Evolutionary conservation across 2,113 vertebrate species (phyloP).

Genomic region (Xiphophorus couchianus): DNA sequence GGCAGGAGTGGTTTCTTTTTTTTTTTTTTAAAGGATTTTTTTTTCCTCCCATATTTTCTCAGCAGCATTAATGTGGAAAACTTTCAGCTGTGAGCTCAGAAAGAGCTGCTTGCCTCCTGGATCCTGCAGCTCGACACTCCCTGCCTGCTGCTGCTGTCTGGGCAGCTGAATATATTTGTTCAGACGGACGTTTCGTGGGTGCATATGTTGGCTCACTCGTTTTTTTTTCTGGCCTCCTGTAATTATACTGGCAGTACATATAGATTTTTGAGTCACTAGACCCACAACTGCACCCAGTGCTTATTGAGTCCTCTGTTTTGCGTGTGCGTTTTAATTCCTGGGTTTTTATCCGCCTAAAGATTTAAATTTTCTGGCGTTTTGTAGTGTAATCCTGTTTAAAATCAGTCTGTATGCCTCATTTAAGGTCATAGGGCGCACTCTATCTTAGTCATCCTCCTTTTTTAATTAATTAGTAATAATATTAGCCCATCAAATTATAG

Average conservation of each 20-base stretch:
- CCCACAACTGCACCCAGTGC: conserved; percentile 5
- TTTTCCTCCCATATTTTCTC: conserved; percentile 32
- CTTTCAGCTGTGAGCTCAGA: conserved; percentile 22
- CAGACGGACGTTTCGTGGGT: not conserved
- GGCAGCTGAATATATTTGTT: conserved; percentile 30
- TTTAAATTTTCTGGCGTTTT: not conserved
- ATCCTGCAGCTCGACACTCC: conserved; percentile 12
- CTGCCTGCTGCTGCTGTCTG: conserved; percentile 21
- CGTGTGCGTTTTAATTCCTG: not conserved
- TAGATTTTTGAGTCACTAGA: conserved; percentile 16
- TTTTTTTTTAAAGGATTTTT: conserved; percentile 27
- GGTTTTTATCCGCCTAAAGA: not conserved
- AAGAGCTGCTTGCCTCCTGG: conserved; percentile 20
- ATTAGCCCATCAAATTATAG: no score
- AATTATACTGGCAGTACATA: conserved; percentile 22
- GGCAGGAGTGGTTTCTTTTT: conserved; percentile 27
- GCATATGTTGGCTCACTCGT: conserved; percentile 16
- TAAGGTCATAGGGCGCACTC: not conserved
- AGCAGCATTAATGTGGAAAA: conserved; percentile 36
- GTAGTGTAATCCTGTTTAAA: not conserved
- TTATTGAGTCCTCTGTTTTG: conserved; percentile 1
- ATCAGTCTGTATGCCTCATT: not conserved
- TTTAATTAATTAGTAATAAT: no score
- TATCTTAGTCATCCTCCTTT: no score
- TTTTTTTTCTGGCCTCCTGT: conserved; percentile 1